Conservation (phyloP, 2,888 invertebrate species). For the Teleogryllus oceanicus region DNA sequence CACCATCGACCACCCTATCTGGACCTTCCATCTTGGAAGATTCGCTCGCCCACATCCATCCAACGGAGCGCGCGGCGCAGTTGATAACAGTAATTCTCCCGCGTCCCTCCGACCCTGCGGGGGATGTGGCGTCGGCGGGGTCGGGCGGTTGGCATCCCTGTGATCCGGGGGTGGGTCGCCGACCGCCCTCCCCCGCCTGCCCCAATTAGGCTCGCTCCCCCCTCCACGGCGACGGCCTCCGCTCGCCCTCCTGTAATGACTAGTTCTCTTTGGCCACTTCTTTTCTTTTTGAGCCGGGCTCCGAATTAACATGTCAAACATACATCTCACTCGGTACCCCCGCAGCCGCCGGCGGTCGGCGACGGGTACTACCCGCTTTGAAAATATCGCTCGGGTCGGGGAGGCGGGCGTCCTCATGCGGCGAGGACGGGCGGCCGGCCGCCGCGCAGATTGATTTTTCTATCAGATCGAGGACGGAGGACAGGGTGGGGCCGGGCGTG, state of each 20-base stretch:
- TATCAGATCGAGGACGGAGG: too few species aligned
- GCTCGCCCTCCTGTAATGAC: slow-evolving; percentile 25
- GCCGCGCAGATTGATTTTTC: not conserved
- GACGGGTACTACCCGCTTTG: not conserved
- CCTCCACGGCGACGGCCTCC: not conserved
- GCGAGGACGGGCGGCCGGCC: not conserved
- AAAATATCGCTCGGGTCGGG: not conserved
- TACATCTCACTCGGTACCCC: not conserved
- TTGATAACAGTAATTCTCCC: not conserved
- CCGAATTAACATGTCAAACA: slow-evolving; percentile 30
- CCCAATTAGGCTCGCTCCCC: not conserved
- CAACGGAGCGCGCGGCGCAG: not conserved
- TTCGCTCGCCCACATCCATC: too few species aligned
- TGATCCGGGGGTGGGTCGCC: slow-evolving; percentile 18
- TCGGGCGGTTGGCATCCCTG: not conserved
- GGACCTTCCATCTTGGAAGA: too few species aligned
- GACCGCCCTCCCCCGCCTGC: not conserved
- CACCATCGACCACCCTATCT: too few species aligned
- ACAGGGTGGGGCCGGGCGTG: too few species aligned
- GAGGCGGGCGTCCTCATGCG: not conserved
- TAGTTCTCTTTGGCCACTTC: slow-evolving; percentile 24
- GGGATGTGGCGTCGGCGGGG: not conserved
- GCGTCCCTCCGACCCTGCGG: too few species aligned
- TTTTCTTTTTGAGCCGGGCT: slow-evolving; percentile 23
- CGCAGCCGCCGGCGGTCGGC: not conserved